Evolutionary conservation across 2,113 vertebrate species (phyloP).

Genomic region (Lophius piscatorius): DNA sequence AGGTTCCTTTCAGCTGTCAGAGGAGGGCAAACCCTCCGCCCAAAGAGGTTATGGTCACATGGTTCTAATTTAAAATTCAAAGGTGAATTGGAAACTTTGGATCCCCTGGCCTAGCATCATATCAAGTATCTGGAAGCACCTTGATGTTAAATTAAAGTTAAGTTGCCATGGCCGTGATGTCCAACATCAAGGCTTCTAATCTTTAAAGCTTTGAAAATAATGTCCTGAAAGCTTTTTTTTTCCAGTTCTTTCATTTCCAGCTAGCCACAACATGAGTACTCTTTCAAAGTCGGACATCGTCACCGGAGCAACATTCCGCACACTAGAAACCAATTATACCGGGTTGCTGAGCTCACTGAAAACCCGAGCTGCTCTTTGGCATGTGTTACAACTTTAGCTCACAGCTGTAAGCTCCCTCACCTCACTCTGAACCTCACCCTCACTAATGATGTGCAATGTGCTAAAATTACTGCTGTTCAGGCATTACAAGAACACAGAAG

Average conservation of each 20-base stretch:
- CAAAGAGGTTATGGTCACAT: conserved; percentile 62
- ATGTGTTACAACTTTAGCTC: conserved; percentile 32
- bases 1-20: conserved; percentile 58
- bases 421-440: conserved; percentile 31
- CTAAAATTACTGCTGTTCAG: conserved; percentile 16
- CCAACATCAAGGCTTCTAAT: neutral
- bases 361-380: neutral
- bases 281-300: conserved; percentile 9
- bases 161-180: neutral
- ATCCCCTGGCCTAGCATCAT: conserved; percentile 11
- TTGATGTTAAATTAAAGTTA: conserved; percentile 8
- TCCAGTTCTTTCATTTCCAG: conserved; percentile 2
- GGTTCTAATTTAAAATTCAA: conserved; percentile 60
- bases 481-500: conserved; percentile 13
- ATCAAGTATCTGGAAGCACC: conserved; percentile 9
- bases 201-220: conserved; percentile 20
- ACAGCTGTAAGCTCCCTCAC: conserved; percentile 19
- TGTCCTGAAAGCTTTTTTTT: conserved; percentile 3
- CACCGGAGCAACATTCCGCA: conserved; percentile 7
- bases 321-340: conserved; percentile 23
- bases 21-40: conserved; percentile 64
- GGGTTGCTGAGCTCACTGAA: neutral
- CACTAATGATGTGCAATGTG: conserved; percentile 38
- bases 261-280: conserved; percentile 1
- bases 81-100: conserved; percentile 53